Conservation (phyloP, 2,113 vertebrate genomes). For the Corydoras sp. region DNA sequence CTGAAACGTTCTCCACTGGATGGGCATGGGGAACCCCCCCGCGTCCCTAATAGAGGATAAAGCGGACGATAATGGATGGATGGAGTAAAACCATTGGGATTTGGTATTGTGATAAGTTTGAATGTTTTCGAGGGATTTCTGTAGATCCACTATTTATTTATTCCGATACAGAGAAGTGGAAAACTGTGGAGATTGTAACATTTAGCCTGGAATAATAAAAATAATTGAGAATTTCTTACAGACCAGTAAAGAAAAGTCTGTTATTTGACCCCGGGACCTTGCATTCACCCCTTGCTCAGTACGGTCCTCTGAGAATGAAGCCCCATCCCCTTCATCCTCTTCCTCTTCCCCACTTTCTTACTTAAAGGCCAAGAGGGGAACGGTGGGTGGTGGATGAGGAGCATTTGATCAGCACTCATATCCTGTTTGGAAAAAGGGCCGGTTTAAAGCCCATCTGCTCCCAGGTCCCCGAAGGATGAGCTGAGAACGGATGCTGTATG, state of each 20-base stretch:
- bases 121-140: too few relatives aligned
- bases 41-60: too few relatives aligned
- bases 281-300: background rate
- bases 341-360: background rate
- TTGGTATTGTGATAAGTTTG: too few relatives aligned
- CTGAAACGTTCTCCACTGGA: too few relatives aligned
- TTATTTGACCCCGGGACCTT: background rate
- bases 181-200: background rate
- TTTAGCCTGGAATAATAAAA: too few relatives aligned
- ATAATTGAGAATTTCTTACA: background rate
- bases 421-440: conserved; percentile 29
- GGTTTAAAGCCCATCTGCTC: conserved; percentile 23
- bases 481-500: background rate
- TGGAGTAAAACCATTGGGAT: too few relatives aligned
- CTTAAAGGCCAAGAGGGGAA: conserved; percentile 9
- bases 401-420: conserved; percentile 23
- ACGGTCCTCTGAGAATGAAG: conserved; percentile 27
- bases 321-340: conserved; percentile 34
- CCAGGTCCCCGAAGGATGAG: conserved; percentile 2
- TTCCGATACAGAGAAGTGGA: too few relatives aligned
- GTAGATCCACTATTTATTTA: too few relatives aligned
- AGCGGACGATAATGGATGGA: too few relatives aligned
- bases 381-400: conserved; percentile 27
- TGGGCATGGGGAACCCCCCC: too few relatives aligned
- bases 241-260: background rate